A percentile compares a stretch with the other conserved stretches of the same genome.
Conservation (phyloP, 2,888 invertebrate species). For the Pterobdella sp. region DNA sequence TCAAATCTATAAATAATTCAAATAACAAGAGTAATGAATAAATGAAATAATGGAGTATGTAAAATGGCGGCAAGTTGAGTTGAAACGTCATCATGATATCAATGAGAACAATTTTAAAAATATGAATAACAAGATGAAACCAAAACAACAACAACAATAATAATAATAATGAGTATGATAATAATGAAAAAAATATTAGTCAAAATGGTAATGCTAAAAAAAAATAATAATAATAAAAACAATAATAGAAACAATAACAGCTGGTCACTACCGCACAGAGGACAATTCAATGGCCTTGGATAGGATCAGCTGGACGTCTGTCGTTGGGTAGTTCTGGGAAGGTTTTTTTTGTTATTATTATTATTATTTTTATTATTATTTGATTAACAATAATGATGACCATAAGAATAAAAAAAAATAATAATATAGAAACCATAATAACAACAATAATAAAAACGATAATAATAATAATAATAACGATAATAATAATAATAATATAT, state of each 20-base stretch:
- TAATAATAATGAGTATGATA: background rate
- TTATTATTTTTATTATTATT: slow-evolving; percentile 8
- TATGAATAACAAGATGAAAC: background rate
- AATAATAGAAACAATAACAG: background rate
- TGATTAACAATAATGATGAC: no score
- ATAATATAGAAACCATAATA: background rate
- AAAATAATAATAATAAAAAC: background rate
- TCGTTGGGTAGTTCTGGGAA: slow-evolving; percentile 37
- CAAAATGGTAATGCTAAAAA: background rate
- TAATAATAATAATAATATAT: slow-evolving; percentile 3
- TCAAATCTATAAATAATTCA: no score
- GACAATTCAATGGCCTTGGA: slow-evolving; percentile 37
- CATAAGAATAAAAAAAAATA: background rate
- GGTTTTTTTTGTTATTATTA: slow-evolving; percentile 2
- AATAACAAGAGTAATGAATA: no score
- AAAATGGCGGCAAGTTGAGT: no score
- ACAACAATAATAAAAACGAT: background rate
- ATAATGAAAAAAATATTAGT: background rate
- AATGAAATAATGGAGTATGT: no score
- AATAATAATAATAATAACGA: background rate
- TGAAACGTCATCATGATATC: no score
- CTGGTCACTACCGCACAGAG: background rate
- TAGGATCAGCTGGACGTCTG: slow-evolving; percentile 36
- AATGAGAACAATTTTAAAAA: background rate
- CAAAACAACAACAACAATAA: background rate